A percentile compares a stretch with the other conserved stretches of the same genome.
phyloP scores from a whole-genome alignment of 2,797 vertebrate species.

The Ceryle rudis region DNA sequence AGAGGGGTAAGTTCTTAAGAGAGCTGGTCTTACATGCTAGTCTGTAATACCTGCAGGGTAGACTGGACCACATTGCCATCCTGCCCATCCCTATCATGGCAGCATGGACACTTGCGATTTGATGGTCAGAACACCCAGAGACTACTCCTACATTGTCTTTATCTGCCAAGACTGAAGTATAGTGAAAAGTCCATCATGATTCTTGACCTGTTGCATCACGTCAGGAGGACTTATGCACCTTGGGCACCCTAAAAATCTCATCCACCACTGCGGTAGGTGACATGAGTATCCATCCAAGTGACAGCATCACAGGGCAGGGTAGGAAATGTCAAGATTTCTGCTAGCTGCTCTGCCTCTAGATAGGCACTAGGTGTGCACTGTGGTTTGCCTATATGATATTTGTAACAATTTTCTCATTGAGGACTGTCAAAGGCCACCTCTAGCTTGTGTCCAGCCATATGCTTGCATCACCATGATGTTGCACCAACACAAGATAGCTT shows the following conservation, averaged over 20 bases:
- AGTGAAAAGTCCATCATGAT: not conserved
- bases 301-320: not conserved
- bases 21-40: not conserved
- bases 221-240: not conserved
- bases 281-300: not conserved
- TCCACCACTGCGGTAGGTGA: not conserved
- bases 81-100: rapidly evolving
- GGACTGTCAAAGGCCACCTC: not conserved
- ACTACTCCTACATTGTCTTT: not conserved
- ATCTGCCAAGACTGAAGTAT: not conserved
- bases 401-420: not conserved
- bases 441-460: not conserved
- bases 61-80: not conserved
- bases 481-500: not conserved
- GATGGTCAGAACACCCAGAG: not conserved
- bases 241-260: not conserved
- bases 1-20: not conserved
- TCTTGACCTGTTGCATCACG: not conserved
- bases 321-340: not conserved
- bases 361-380: not conserved
- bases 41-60: not conserved
- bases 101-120: not conserved
- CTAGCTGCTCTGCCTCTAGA: not conserved
- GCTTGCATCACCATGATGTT: not conserved
- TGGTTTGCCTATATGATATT: not conserved